Percentiles rank a stretch among this genome's conserved stretches.
Evolutionary conservation across 1,140 invertebrate genomes (phyloP).

Genomic region (Limonius californicus): DNA sequence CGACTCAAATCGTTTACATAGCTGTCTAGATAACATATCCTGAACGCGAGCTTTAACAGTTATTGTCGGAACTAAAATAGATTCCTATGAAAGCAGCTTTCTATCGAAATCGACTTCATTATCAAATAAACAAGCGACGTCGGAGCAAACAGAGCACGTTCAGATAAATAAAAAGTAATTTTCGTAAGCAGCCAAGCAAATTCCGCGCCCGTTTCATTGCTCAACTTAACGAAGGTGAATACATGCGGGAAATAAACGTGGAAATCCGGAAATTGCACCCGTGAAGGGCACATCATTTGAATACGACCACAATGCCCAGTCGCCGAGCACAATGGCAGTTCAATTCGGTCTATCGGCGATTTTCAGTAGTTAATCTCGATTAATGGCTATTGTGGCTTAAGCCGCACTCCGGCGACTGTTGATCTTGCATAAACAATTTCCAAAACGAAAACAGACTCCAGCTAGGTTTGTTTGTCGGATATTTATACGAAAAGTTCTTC

Average conservation of each 20-base stretch:
- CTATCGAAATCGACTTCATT: neutral
- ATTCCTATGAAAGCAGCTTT: neutral
- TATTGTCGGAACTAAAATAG: neutral
- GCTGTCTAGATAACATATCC: constrained; percentile 11
- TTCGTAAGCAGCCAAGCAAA: too few species aligned
- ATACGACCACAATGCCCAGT: neutral
- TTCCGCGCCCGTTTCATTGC: neutral
- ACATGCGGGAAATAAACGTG: constrained; percentile 6
- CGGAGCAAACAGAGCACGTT: neutral
- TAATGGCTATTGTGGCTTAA: neutral
- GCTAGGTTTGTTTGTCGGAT: neutral
- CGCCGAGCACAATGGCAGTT: neutral
- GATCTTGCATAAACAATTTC: neutral
- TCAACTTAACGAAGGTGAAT: neutral
- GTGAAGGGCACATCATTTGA: neutral
- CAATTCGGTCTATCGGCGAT: neutral
- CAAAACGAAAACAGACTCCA: neutral
- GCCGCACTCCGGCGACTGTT: neutral
- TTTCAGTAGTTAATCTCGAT: neutral
- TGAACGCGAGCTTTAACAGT: neutral
- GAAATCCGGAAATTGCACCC: constrained; percentile 1
- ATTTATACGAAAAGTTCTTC: constrained; percentile 6
- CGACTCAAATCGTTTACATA: constrained; percentile 12
- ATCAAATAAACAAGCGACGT: neutral
- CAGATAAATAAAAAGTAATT: too few species aligned